Conservation (phyloP, 2,797 vertebrate species). For the Limosa lapponica region DNA sequence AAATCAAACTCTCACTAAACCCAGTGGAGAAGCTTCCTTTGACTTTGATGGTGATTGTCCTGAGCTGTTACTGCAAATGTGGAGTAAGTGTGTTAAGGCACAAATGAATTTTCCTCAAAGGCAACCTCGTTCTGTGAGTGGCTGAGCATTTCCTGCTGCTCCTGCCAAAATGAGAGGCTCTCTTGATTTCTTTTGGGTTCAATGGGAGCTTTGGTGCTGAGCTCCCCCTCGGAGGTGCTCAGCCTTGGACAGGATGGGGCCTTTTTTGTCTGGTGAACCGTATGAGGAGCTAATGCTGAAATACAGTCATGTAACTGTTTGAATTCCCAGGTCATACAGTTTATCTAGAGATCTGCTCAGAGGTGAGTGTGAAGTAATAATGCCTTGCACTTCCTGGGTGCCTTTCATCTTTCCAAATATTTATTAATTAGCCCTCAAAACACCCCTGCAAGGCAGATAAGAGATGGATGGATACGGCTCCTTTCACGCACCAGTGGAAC, state of each 20-base stretch:
- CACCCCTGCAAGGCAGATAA: neutral
- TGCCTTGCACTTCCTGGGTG: neutral
- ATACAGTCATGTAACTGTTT: neutral
- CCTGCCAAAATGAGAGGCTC: neutral
- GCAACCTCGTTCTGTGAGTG: neutral
- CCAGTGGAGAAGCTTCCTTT: neutral
- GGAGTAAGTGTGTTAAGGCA: neutral
- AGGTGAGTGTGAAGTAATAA: constrained; percentile 3
- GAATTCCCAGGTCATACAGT: neutral
- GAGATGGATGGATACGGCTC: neutral
- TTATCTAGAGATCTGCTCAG: neutral
- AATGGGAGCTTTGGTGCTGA: neutral
- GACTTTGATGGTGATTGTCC: neutral
- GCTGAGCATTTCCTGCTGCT: neutral
- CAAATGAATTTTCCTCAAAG: neutral
- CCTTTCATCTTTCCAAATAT: constrained; percentile 48
- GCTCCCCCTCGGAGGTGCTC: neutral
- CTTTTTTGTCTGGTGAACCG: neutral
- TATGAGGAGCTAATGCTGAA: fast-evolving
- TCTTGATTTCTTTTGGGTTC: neutral
- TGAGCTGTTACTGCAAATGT: neutral
- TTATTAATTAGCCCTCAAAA: constrained; percentile 51
- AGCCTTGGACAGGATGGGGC: neutral
- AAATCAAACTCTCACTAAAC: neutral
- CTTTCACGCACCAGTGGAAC: neutral